phyloP scores from a whole-genome alignment of 2,888 invertebrate genomes.

The Agrilus cyanescens region DNA sequence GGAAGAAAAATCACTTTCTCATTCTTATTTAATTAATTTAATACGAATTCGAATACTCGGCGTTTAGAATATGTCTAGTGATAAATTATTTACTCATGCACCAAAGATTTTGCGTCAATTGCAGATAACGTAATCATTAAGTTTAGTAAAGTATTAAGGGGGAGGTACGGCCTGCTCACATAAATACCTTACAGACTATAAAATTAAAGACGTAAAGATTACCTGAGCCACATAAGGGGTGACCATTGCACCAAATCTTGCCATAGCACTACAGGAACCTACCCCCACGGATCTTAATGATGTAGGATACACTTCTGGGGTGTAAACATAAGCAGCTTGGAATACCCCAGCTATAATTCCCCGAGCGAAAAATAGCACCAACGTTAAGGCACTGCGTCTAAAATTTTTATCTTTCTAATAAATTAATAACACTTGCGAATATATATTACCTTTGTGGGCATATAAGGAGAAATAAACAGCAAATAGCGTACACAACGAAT shows the following conservation, averaged over 20 bases:
- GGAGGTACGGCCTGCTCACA: too few species aligned
- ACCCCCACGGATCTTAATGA: slow-evolving; percentile 80
- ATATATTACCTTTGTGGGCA: slow-evolving; percentile 57
- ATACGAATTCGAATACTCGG: too few species aligned
- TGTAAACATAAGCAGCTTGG: slow-evolving; percentile 92
- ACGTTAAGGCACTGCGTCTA: slow-evolving; percentile 65
- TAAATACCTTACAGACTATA: too few species aligned
- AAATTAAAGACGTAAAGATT: slow-evolving; percentile 5
- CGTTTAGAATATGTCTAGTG: too few species aligned
- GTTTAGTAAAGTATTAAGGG: too few species aligned
- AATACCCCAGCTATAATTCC: slow-evolving; percentile 90
- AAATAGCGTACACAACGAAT: slow-evolving; percentile 71
- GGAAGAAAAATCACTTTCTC: background rate
- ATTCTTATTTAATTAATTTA: too few species aligned
- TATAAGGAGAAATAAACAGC: slow-evolving; percentile 60
- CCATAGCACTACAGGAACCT: slow-evolving; percentile 86
- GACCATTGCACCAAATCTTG: slow-evolving; percentile 83
- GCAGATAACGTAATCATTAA: too few species aligned
- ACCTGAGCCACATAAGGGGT: slow-evolving; percentile 93
- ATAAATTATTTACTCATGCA: too few species aligned
- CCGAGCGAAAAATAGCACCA: slow-evolving; percentile 75
- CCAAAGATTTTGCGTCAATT: too few species aligned
- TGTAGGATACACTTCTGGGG: slow-evolving; percentile 90
- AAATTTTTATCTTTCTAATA: slow-evolving; percentile 20
- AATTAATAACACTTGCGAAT: background rate